A percentile compares a stretch with the other conserved stretches of the same genome.
Evolutionary conservation across 2,113 vertebrate species (phyloP).

Genomic region (Poeciliopsis prolifica): DNA sequence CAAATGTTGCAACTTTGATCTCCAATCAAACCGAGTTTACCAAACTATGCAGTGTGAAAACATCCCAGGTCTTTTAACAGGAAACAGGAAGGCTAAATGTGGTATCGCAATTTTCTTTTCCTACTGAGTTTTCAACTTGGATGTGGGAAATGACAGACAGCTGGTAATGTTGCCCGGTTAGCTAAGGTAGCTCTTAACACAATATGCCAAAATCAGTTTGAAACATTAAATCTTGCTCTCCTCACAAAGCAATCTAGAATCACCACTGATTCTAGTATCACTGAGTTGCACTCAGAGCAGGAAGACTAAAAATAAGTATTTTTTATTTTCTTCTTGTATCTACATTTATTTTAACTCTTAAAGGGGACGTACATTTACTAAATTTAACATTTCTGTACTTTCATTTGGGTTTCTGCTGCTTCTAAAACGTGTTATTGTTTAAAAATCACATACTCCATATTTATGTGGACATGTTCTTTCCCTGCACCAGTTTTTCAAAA

Average conservation of each 20-base stretch:
- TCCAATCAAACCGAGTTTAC: too few species aligned
- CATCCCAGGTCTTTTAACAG: too few species aligned
- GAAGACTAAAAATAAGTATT: neutral
- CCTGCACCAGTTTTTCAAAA: neutral
- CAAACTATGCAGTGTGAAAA: too few species aligned
- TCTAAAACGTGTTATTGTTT: neutral
- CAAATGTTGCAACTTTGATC: too few species aligned
- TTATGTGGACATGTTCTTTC: neutral
- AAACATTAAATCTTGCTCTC: neutral
- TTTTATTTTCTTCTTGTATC: too few species aligned
- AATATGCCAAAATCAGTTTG: neutral
- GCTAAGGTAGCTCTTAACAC: neutral
- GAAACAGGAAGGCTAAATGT: too few species aligned
- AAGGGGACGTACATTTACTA: neutral
- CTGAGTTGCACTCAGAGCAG: neutral
- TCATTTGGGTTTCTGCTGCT: too few species aligned
- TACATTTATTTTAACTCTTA: neutral
- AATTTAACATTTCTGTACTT: too few species aligned
- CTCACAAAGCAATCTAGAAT: neutral
- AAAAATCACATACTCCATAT: constrained; percentile 2
- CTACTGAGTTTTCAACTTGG: too few species aligned
- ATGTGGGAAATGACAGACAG: too few species aligned
- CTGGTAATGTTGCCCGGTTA: neutral
- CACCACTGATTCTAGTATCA: neutral
- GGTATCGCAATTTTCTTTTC: too few species aligned